Conservation (phyloP, 2,888 invertebrate species). For the Oxytorus armatus region DNA sequence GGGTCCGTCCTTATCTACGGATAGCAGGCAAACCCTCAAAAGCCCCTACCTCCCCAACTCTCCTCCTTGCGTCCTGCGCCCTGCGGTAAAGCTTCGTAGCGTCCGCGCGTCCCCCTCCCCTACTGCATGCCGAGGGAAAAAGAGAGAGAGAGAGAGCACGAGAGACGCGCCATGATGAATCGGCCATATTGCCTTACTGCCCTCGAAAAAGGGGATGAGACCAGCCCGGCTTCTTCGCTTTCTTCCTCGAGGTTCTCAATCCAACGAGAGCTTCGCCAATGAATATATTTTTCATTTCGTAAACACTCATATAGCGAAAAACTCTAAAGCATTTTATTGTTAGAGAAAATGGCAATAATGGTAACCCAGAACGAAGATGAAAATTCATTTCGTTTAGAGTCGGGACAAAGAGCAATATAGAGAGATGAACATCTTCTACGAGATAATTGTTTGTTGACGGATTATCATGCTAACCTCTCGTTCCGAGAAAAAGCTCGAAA, state of each 20-base stretch:
- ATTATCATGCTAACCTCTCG: not conserved
- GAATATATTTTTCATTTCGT: not conserved
- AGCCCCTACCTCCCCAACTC: slow-evolving; percentile 58
- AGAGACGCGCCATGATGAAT: slow-evolving; percentile 81
- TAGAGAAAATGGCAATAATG: too few relatives aligned
- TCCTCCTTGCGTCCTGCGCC: slow-evolving; percentile 70
- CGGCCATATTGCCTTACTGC: slow-evolving; percentile 81
- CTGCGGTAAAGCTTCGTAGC: slow-evolving; percentile 69
- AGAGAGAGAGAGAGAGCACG: slow-evolving; percentile 66
- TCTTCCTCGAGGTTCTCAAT: slow-evolving; percentile 59
- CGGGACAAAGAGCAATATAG: not conserved
- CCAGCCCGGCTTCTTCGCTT: slow-evolving; percentile 64
- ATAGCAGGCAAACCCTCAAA: slow-evolving; percentile 77
- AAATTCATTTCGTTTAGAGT: slow-evolving; percentile 4
- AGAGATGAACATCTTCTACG: not conserved
- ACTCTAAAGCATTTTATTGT: slow-evolving; percentile 3
- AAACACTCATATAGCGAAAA: not conserved
- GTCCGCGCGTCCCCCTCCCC: slow-evolving; percentile 51
- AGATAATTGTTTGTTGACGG: not conserved
- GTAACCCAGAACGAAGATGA: not conserved
- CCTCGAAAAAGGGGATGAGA: slow-evolving; percentile 70
- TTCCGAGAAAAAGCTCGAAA: not conserved
- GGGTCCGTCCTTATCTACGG: slow-evolving; percentile 83
- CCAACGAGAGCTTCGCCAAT: not conserved
- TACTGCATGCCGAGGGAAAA: slow-evolving; percentile 17